Evolutionary conservation across 2,797 vertebrate genomes (phyloP), one percentile per base, ranked within the genome.

Genomic region (Sciurus carolinensis): DNA sequence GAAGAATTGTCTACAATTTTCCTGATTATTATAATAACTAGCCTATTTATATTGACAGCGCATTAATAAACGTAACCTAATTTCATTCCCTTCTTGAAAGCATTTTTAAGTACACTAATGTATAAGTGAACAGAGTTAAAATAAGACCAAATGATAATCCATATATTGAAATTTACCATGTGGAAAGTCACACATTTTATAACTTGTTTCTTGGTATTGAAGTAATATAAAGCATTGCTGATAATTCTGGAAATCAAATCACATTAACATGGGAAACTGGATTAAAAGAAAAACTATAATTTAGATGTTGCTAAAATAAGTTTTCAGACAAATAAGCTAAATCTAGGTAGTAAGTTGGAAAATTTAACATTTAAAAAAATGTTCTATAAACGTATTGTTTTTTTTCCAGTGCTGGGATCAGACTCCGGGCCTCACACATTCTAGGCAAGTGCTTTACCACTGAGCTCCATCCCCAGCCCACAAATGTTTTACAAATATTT

Each of bases 1-100:
- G 30, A 89, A 93, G 66, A 97, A 97, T 91, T 62, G 91, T 67
- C 87, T 95, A 91, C 1, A 94, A 69, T 98, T 64, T 97, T 97
- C 59, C 77, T 93, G 91, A 96, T 92, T 91, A 52, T 90, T 86
- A 42, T 86, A 92, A 80, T 92, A 96, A 92, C 52, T 72, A 88
- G 90, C 94, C 94, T 92, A 77, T 97, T 97, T 97, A 97, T 93
- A 94, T 62, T 96, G 94, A 79, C 71, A 87, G 87, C 44, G 14
- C 44, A 80, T 96, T 89, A 96, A 85, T 87, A 92, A 95, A 88
- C 94, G 91, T 94, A 77, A 77, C 77, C 96, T 94, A 95, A 95
- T 97, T 98, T 97, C 93, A 90, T 95, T 97, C 54, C 50, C 90
- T 95, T 89, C 88, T 86, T 79, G 93, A 96, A 97, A 62, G 69